Percentiles rank a stretch among this genome's conserved stretches.
Conservation (phyloP, 1,140 invertebrate species). For the Pseudomyrmex cubaensis region DNA sequence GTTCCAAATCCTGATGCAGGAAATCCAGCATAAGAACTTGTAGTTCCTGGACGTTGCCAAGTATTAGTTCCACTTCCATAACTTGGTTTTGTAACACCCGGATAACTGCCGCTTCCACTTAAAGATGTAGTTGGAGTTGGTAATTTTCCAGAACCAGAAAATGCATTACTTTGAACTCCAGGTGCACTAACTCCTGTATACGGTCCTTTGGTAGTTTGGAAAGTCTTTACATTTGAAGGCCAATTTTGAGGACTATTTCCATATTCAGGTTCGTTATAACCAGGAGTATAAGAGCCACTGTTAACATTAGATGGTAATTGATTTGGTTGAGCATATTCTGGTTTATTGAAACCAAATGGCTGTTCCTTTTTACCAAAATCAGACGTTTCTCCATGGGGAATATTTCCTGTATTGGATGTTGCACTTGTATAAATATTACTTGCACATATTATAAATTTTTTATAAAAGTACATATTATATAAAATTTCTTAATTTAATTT, state of each 20-base stretch:
- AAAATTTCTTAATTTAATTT: no score
- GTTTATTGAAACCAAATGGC: constrained; percentile 23
- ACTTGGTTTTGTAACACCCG: neutral
- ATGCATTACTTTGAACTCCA: neutral
- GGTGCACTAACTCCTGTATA: neutral
- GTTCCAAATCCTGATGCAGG: constrained; percentile 7
- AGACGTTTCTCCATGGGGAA: neutral
- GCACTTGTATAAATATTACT: neutral
- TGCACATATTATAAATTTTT: neutral
- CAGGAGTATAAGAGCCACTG: neutral
- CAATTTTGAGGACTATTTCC: neutral
- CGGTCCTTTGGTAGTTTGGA: constrained; percentile 16
- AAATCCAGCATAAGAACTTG: constrained; percentile 1
- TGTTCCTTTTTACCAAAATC: constrained; percentile 6
- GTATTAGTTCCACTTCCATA: neutral
- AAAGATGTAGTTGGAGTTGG: neutral
- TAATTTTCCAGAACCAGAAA: neutral
- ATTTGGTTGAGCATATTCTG: neutral
- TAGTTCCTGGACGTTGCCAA: neutral
- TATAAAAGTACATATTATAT: neutral
- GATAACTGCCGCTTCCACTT: neutral
- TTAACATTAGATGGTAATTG: neutral
- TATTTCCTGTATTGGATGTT: neutral
- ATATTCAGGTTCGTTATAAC: neutral
- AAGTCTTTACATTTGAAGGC: constrained; percentile 9